phyloP scores from a whole-genome alignment of 64 coral and sea anemone species.

The Platygyra sinensis region DNA sequence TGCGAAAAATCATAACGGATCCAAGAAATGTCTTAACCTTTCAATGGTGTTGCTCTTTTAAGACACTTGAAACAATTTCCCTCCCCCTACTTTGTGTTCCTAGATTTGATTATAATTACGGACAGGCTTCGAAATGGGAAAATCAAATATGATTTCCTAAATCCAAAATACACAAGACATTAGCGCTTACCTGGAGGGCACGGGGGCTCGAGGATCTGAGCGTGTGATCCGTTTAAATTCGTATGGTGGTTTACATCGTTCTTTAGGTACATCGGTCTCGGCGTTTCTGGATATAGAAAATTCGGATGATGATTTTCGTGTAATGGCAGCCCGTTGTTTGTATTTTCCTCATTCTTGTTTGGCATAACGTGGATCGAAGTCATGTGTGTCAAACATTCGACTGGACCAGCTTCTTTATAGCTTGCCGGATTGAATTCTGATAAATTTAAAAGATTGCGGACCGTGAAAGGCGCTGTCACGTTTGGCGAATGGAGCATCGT shows the following conservation, averaged over 20 bases:
- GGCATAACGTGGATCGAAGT: slow-evolving; percentile 85
- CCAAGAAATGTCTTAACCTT: slow-evolving; percentile 99
- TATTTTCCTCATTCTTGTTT: slow-evolving; percentile 84
- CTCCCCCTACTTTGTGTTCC: slow-evolving; percentile 96
- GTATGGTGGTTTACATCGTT: slow-evolving; percentile 47
- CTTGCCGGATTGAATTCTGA: slow-evolving; percentile 79
- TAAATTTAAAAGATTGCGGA: slow-evolving; percentile 85
- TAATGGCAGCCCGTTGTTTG: slow-evolving; percentile 80
- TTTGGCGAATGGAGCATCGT: slow-evolving; percentile 88
- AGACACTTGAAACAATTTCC: slow-evolving; percentile 99
- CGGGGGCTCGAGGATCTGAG: slow-evolving; percentile 81
- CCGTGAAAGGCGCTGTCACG: slow-evolving; percentile 87
- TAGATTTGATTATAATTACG: slow-evolving; percentile 99
- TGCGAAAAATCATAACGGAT: slow-evolving; percentile 83
- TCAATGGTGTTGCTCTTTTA: slow-evolving; percentile 99
- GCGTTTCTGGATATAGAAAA: slow-evolving; percentile 80
- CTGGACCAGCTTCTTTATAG: slow-evolving; percentile 81
- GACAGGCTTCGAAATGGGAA: slow-evolving; percentile 83
- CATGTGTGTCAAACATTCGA: slow-evolving; percentile 94
- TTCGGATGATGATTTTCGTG: slow-evolving; percentile 77
- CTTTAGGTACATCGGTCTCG: slow-evolving; percentile 82
- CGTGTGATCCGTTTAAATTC: slow-evolving; percentile 60
- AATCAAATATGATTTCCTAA: slow-evolving; percentile 87
- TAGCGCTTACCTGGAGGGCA: slow-evolving; percentile 72
- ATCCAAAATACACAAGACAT: slow-evolving; percentile 89